These are phyloP conservation scores for Liparis tanakae DNA, from an alignment of 2,797 vertebrate genomes.

Conservation along the genomic window DNA sequence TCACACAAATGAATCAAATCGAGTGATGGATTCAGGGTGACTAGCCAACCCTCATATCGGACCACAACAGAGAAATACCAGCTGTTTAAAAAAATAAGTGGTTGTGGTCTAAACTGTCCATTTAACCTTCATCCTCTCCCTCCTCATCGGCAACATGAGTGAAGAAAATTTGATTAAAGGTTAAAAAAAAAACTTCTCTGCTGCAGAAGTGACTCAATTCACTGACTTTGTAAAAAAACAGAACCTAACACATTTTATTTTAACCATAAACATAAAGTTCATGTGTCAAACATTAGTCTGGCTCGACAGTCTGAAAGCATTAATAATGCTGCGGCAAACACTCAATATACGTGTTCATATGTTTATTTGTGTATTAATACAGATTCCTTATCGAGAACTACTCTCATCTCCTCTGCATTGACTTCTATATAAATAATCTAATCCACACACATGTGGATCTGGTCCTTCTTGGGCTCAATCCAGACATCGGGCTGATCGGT, in stretches of 20 bases:
- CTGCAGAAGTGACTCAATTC: too few relatives aligned
- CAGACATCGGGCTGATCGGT: too few relatives aligned
- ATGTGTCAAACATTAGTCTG: neutral
- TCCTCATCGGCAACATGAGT: too few relatives aligned
- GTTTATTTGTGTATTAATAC: neutral
- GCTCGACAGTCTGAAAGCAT: neutral
- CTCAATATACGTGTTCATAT: neutral
- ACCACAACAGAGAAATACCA: too few relatives aligned
- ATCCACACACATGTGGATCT: neutral
- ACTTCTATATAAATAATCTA: slow-evolving; percentile 3
- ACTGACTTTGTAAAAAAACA: neutral
- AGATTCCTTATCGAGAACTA: neutral
- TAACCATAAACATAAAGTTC: neutral
- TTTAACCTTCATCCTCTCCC: too few relatives aligned
- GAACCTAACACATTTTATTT: neutral
- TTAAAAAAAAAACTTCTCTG: too few relatives aligned
- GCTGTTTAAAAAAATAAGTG: too few relatives aligned
- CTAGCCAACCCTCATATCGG: too few relatives aligned
- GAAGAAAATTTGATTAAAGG: too few relatives aligned
- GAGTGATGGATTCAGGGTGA: too few relatives aligned
- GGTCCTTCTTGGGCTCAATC: slow-evolving; percentile 6
- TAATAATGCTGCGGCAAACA: neutral
- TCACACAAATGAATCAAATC: neutral
- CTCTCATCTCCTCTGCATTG: slow-evolving; percentile 2
- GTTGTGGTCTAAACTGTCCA: too few relatives aligned